Conservation (phyloP, 2,113 vertebrate genomes). For the Mungos mungo region DNA sequence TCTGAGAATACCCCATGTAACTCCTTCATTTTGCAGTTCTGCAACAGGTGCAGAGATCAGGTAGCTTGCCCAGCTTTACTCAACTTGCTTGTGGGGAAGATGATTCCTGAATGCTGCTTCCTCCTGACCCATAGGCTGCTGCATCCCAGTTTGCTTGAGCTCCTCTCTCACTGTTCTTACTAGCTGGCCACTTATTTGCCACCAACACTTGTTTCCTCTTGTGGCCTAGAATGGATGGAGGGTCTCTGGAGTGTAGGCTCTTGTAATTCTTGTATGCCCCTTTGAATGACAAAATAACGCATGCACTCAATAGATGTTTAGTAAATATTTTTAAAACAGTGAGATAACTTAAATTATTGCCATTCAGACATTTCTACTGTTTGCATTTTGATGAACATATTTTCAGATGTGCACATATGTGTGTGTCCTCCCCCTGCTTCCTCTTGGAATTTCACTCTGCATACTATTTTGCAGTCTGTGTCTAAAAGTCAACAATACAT, state of each 20-base stretch:
- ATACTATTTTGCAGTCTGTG: background rate
- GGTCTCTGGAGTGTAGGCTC: background rate
- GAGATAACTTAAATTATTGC: background rate
- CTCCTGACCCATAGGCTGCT: too few relatives aligned
- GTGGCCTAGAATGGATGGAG: background rate
- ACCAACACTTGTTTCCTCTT: background rate
- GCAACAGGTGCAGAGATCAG: background rate
- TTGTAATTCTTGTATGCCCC: background rate
- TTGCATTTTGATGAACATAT: background rate
- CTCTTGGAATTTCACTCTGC: background rate
- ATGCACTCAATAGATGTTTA: background rate
- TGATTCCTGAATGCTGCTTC: background rate
- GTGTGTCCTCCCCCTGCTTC: background rate
- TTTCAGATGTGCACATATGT: background rate
- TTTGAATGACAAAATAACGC: constrained; percentile 1
- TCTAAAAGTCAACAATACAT: background rate
- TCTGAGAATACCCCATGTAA: background rate
- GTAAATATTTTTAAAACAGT: background rate
- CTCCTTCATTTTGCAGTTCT: background rate
- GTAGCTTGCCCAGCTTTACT: background rate
- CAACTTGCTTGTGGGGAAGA: background rate
- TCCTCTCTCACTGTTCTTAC: background rate
- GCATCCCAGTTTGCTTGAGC: background rate
- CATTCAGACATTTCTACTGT: background rate
- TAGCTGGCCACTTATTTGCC: background rate